A percentile compares a stretch with the other conserved stretches of the same genome.
These are phyloP conservation scores for Temnothorax nylanderi DNA, from an alignment of 1,140 invertebrate genomes.

Conservation along the genomic window DNA sequence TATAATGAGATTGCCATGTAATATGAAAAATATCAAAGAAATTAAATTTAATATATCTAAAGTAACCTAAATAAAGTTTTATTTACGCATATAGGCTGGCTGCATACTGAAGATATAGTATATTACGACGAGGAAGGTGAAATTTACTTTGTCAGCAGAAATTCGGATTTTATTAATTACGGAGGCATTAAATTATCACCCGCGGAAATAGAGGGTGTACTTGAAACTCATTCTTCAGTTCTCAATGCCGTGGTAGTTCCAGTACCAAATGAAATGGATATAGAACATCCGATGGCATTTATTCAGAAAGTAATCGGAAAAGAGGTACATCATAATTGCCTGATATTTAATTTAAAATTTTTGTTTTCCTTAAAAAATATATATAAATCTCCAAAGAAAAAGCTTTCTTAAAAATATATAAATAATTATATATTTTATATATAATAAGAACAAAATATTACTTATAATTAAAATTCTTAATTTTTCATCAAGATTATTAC, in stretches of 20 bases:
- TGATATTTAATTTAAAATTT: not conserved
- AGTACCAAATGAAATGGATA: conserved; percentile 86
- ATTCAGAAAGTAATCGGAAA: conserved; percentile 81
- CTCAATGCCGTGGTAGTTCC: conserved; percentile 89
- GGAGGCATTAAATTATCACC: conserved; percentile 66
- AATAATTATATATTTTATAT: not conserved
- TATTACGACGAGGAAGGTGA: conserved; percentile 83
- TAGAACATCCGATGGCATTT: conserved; percentile 89
- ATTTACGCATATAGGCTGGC: conserved; percentile 65
- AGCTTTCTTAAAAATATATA: not conserved
- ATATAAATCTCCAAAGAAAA: not conserved
- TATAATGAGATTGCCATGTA: not conserved
- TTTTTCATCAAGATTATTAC: not conserved
- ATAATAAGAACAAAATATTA: not conserved
- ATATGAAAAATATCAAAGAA: not conserved
- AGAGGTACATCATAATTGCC: conserved; percentile 69
- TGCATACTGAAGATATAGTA: conserved; percentile 79
- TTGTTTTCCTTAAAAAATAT: not conserved
- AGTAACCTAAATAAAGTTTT: not conserved
- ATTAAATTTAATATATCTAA: not conserved
- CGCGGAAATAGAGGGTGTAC: conserved; percentile 87
- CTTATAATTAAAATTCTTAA: not conserved
- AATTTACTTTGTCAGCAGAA: conserved; percentile 86
- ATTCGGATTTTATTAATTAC: conserved; percentile 88
- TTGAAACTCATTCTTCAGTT: conserved; percentile 87